These are phyloP conservation scores for Poeciliopsis occidentalis DNA, from an alignment of 2,113 vertebrate species.

Conservation along the genomic window DNA sequence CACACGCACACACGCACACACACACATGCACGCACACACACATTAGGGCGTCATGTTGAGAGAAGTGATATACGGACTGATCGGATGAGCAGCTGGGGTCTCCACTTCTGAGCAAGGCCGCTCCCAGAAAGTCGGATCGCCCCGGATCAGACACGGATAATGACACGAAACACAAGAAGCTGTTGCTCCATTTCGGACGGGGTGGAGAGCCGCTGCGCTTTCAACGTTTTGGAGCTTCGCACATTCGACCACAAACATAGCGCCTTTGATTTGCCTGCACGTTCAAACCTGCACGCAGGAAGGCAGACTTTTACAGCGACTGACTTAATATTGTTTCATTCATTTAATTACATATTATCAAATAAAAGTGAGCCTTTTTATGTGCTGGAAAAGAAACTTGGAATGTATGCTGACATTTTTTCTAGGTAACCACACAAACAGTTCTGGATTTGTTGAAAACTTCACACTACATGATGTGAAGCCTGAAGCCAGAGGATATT, in stretches of 20 bases:
- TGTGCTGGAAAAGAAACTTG: neutral
- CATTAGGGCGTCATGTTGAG: neutral
- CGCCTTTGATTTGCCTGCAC: neutral
- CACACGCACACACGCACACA: neutral
- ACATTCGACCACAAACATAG: neutral
- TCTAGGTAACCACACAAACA: neutral
- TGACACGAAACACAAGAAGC: constrained; percentile 52
- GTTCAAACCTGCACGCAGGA: neutral
- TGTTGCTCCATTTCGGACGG: constrained; percentile 38
- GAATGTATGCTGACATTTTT: neutral
- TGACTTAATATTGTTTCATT: neutral
- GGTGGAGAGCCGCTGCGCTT: constrained; percentile 1
- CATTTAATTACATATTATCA: neutral
- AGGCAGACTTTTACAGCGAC: neutral
- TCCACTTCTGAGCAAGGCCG: constrained; percentile 42
- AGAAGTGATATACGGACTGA: constrained; percentile 53
- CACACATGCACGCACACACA: constrained; percentile 1
- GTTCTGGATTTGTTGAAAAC: no score
- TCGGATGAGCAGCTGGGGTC: constrained; percentile 50
- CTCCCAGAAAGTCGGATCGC: constrained; percentile 39
- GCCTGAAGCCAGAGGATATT: no score
- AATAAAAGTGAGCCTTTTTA: neutral
- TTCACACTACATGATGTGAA: no score
- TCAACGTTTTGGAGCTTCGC: constrained; percentile 12
- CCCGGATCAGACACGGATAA: constrained; percentile 1